Evolutionary conservation across 2,797 vertebrate species (phyloP), one percentile per base, ranked within the genome.

Genomic region (Syndactyla subalaris): DNA sequence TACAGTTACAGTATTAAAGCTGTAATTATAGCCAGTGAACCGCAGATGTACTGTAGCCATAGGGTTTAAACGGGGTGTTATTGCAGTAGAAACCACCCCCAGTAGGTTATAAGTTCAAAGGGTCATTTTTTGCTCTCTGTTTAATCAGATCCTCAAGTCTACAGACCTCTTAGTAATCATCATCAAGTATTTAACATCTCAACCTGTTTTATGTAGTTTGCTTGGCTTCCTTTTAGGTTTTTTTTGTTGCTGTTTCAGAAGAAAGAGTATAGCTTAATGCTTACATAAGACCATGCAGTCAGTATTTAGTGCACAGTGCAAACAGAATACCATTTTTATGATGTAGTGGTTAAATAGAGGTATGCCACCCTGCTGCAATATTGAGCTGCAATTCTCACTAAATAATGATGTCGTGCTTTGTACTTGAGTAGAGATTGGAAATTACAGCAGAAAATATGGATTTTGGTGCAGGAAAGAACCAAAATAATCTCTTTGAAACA

Each of bases 1-100:
- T 95, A 89, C 93, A 97, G 97, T 98, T 97, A 94, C 96, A 96
- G 96, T 98, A 97, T 98, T 97, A 97, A 96, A 97, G 96, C 97
- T 89, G 95, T 98, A 98, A 98, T 98, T 98, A 97, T 95, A 98
- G 90, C 74, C 97, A 98, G 97, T 97, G 97, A 98, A 98, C 98
- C 97, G 22, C 97, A 98, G 97, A 97, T 94, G 95, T 90, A 94
- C 92, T 95, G 92, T 92, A 96, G 97, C 96, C 94, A 95, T 96
- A 92, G 95, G 95, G 85, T 93, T 96, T 95, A 94, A 93, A 93
- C 77, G 65, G 93, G 74, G 85, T 96, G 83, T 96, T 91, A 90
- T 91, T 96, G 96, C 93, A 92, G 89, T 90, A 96, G 96, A 98
- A 97, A 97, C 95, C 68, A 93, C 95, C 97, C 95, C 93, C 85